Conservation (phyloP, 1,140 invertebrate species). For the Sycophaga agraensis region DNA sequence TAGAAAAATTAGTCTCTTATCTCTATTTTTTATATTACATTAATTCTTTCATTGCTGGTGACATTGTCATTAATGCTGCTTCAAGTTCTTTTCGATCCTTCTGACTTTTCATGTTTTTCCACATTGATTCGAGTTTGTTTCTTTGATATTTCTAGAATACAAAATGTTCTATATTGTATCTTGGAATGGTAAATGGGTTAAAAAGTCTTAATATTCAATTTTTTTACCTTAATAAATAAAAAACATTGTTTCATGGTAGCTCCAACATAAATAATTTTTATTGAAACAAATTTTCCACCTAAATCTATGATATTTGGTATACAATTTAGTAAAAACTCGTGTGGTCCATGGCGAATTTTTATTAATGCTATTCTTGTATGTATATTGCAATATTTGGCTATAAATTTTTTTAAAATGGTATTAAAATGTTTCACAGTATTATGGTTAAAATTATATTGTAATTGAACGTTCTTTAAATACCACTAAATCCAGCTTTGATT, state of each 20-base stretch:
- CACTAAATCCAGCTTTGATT: conserved; percentile 66
- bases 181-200: too few relatives aligned
- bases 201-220: not conserved
- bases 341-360: conserved; percentile 70
- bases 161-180: too few relatives aligned
- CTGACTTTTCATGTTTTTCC: conserved; percentile 58
- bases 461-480: conserved; percentile 35
- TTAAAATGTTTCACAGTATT: not conserved
- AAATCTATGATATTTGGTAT: conserved; percentile 69
- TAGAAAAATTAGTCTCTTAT: too few relatives aligned
- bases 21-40: conserved; percentile 32
- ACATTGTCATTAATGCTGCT: conserved; percentile 49
- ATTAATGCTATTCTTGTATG: conserved; percentile 73
- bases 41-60: conserved; percentile 46
- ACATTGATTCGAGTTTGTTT: conserved; percentile 60
- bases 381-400: conserved; percentile 76
- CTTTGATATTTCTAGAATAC: conserved; percentile 63
- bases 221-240: conserved; percentile 63
- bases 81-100: conserved; percentile 49
- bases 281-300: conserved; percentile 61
- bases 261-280: conserved; percentile 70
- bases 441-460: not conserved
- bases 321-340: conserved; percentile 67
- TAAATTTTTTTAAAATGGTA: conserved; percentile 12
- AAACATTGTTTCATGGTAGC: conserved; percentile 79